These are phyloP conservation scores for Drosophila dunni DNA, from an alignment of 1,140 invertebrate genomes.

Conservation along the genomic window DNA sequence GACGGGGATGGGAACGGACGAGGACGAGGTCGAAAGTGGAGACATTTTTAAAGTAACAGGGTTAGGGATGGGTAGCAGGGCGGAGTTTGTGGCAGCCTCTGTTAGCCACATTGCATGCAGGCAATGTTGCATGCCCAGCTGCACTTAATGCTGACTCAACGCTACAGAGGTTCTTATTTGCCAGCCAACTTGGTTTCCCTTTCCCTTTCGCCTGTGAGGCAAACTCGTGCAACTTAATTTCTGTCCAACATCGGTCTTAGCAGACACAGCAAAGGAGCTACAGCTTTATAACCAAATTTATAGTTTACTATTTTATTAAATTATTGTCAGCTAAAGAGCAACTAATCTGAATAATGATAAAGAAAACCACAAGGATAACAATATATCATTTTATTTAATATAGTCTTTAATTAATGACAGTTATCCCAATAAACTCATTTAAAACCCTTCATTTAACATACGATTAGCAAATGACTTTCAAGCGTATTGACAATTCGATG, in stretches of 20 bases:
- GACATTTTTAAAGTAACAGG: slow-evolving; percentile 12
- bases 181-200: slow-evolving; percentile 46
- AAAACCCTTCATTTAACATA: too few relatives aligned
- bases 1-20: slow-evolving; percentile 12
- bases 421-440: too few relatives aligned
- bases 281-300: too few relatives aligned
- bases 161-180: slow-evolving; percentile 76
- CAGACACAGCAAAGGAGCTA: neutral
- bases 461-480: neutral
- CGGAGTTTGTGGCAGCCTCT: neutral
- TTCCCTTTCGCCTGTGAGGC: slow-evolving; percentile 30
- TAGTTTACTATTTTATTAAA: too few relatives aligned
- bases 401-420: too few relatives aligned
- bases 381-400: too few relatives aligned
- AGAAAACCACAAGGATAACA: too few relatives aligned
- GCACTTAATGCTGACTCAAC: slow-evolving; percentile 79
- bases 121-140: slow-evolving; percentile 74
- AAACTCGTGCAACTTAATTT: slow-evolving; percentile 29
- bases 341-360: too few relatives aligned
- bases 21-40: neutral
- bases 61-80: too few relatives aligned
- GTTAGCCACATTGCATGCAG: slow-evolving; percentile 57
- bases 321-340: too few relatives aligned
- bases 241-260: slow-evolving; percentile 42
- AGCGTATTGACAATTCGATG: slow-evolving; percentile 9